Evolutionary conservation across 2,797 vertebrate species (phyloP).

Genomic region (Pseudochromis fuscus): DNA sequence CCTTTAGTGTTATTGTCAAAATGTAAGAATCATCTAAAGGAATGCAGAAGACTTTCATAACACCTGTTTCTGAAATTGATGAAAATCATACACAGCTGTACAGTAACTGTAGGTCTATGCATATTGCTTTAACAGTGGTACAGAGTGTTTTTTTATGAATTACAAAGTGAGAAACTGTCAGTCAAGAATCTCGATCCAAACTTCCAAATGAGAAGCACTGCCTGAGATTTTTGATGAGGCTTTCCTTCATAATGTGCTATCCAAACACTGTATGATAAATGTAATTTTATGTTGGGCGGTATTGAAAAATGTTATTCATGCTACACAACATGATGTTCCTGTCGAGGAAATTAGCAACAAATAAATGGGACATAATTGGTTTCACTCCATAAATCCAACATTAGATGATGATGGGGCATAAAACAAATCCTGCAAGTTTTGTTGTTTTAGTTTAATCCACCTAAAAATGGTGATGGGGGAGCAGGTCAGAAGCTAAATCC

Average conservation of each 20-base stretch:
- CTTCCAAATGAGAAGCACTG: constrained; percentile 35
- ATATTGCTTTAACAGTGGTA: constrained; percentile 70
- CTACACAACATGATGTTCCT: constrained; percentile 32
- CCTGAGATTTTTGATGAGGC: constrained; percentile 50
- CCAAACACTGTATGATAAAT: constrained; percentile 13
- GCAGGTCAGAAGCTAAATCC: constrained; percentile 33
- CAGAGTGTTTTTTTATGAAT: constrained; percentile 22
- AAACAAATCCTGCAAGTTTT: constrained; percentile 20
- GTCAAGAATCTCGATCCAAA: constrained; percentile 27
- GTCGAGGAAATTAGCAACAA: constrained; percentile 9
- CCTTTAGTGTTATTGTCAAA: constrained; percentile 35
- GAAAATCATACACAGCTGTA: constrained; percentile 26
- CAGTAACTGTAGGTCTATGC: constrained; percentile 37
- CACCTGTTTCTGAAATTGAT: constrained; percentile 26
- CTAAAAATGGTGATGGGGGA: constrained; percentile 26
- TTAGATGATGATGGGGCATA: not conserved
- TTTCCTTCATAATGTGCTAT: constrained; percentile 32
- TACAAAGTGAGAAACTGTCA: constrained; percentile 30
- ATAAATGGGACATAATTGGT: constrained; percentile 10
- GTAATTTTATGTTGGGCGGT: not conserved
- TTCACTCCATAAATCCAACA: constrained; percentile 19
- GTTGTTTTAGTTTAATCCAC: constrained; percentile 34
- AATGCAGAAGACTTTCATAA: constrained; percentile 56
- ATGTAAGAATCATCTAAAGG: constrained; percentile 33
- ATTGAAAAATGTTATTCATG: constrained; percentile 31